These are phyloP conservation scores for Pachypanchax playfairii DNA, from an alignment of 2,113 vertebrate species.

Conservation along the genomic window DNA sequence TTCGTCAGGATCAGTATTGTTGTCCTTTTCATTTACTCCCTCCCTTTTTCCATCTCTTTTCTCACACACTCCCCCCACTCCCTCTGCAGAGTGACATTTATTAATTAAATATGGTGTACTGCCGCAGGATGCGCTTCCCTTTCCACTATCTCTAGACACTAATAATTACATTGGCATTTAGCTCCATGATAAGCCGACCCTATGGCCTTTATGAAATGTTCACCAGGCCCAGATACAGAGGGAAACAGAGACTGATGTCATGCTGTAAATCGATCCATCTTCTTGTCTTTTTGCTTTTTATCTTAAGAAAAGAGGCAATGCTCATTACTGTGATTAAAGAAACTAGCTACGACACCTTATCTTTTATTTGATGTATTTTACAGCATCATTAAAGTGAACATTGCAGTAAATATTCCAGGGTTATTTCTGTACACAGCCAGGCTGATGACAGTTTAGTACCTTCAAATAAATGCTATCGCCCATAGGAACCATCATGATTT, in stretches of 20 bases:
- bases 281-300: constrained; percentile 44
- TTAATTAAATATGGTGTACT: constrained; percentile 80
- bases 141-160: constrained; percentile 76
- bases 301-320: constrained; percentile 34
- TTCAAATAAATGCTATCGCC: constrained; percentile 20
- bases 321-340: constrained; percentile 52
- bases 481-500: constrained; percentile 3
- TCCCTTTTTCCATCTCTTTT: constrained; percentile 17
- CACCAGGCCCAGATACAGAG: constrained; percentile 60
- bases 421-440: constrained; percentile 7
- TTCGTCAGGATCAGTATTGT: constrained; percentile 44
- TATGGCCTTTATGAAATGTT: constrained; percentile 79
- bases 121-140: constrained; percentile 72
- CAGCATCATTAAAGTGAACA: constrained; percentile 35
- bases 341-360: constrained; percentile 16
- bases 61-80: constrained; percentile 49
- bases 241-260: constrained; percentile 67
- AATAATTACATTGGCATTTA: constrained; percentile 84
- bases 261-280: constrained; percentile 62
- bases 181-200: constrained; percentile 70
- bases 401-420: constrained; percentile 20
- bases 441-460: constrained; percentile 16
- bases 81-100: constrained; percentile 76
- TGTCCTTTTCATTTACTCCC: constrained; percentile 44
- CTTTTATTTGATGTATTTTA: neutral